These are phyloP conservation scores for Oophaga pumilio DNA, from an alignment of 2,113 vertebrate species.

Conservation along the genomic window DNA sequence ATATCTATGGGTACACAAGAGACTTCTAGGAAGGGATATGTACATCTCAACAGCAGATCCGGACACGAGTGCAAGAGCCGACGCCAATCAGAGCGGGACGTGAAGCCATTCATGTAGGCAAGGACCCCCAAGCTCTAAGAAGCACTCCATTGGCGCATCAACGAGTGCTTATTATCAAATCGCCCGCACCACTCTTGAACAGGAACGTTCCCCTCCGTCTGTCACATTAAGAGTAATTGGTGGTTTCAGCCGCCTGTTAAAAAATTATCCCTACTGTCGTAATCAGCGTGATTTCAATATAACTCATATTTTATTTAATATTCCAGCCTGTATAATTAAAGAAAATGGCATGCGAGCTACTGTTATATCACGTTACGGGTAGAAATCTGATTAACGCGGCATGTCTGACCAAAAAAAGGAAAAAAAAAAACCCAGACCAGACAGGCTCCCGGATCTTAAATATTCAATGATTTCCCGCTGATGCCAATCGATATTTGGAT, in stretches of 20 bases:
- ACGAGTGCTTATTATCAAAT: constrained; percentile 1
- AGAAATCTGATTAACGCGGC: not conserved
- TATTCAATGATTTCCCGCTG: not conserved
- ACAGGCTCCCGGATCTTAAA: not conserved
- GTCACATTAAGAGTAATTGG: constrained; percentile 47
- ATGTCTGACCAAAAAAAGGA: not conserved
- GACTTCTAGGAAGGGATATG: not conserved
- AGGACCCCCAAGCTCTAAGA: not conserved
- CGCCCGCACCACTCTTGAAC: not conserved
- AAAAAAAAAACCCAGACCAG: not conserved
- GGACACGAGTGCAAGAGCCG: not conserved
- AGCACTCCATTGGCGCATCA: not conserved
- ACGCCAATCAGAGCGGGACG: not conserved
- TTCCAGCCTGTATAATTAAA: constrained; percentile 23
- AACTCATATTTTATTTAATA: constrained; percentile 51
- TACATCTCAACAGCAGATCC: not conserved
- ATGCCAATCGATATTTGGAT: constrained; percentile 4
- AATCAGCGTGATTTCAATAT: constrained; percentile 25
- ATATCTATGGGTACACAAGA: not conserved
- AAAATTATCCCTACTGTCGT: constrained; percentile 31
- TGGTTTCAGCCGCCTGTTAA: constrained; percentile 39
- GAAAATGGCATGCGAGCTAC: not conserved
- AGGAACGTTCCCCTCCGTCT: constrained; percentile 15
- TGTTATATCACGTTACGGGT: not conserved
- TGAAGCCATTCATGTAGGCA: not conserved